These are phyloP conservation scores for Lithophane socia DNA, from an alignment of 2,888 invertebrate genomes.

Conservation along the genomic window DNA sequence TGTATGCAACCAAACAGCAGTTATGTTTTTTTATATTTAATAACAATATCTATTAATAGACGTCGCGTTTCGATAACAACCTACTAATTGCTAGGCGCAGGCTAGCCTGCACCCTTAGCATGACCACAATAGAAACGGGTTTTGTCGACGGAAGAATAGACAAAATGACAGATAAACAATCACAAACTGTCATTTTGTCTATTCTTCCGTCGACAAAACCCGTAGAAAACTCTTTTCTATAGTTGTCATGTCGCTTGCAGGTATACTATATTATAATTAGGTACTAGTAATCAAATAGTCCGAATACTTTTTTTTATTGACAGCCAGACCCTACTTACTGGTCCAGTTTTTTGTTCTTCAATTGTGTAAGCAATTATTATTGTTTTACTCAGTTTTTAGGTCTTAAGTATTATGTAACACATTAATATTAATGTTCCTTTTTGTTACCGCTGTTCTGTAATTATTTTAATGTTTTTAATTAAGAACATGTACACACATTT, in stretches of 20 bases:
- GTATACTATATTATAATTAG: background rate
- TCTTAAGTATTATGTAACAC: constrained; percentile 16
- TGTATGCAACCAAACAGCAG: too few relatives aligned
- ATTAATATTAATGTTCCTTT: background rate
- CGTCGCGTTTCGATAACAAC: background rate
- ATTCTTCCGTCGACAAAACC: too few relatives aligned
- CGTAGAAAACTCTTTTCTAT: too few relatives aligned
- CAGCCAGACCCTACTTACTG: background rate
- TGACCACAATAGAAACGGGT: too few relatives aligned
- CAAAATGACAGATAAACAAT: too few relatives aligned
- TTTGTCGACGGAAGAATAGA: too few relatives aligned
- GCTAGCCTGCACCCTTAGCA: background rate
- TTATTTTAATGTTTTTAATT: constrained; percentile 16
- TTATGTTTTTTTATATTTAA: too few relatives aligned
- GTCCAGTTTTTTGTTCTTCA: constrained; percentile 14
- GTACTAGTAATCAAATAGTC: constrained; percentile 12
- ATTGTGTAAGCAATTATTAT: constrained; percentile 26
- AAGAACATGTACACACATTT: constrained; percentile 2
- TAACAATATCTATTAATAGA: background rate
- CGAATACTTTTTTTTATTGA: constrained; percentile 42
- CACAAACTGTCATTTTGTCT: too few relatives aligned
- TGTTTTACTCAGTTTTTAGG: background rate
- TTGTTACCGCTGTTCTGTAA: background rate
- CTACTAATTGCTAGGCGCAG: constrained; percentile 4
- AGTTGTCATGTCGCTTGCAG: too few relatives aligned